A percentile compares a stretch with the other conserved stretches of the same genome.
Evolutionary conservation across 2,888 invertebrate genomes (phyloP).

Genomic region (Drosophila demipolita): DNA sequence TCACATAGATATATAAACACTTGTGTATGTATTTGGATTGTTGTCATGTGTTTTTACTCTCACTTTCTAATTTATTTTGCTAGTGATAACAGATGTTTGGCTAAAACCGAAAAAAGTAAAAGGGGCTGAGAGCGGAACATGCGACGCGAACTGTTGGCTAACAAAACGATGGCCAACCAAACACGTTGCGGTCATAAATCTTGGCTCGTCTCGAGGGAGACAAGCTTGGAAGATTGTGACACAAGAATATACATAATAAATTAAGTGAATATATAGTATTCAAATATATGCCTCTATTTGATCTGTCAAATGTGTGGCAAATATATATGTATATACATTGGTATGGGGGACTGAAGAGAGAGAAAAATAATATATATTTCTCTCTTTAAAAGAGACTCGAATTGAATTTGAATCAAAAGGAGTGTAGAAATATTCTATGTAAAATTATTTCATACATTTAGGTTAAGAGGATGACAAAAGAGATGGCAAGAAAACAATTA

Average conservation of each 20-base stretch:
- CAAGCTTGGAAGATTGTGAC: constrained; percentile 22
- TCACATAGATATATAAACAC: background rate
- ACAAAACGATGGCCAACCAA: constrained; percentile 17
- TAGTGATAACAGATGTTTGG: constrained; percentile 57
- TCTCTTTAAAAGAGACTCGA: background rate
- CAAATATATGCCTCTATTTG: constrained; percentile 29
- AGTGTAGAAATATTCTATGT: background rate
- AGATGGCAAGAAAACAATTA: constrained; percentile 46
- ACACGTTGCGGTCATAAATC: constrained; percentile 73
- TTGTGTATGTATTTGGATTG: constrained; percentile 27
- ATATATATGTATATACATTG: constrained; percentile 11
- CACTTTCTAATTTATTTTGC: constrained; percentile 45
- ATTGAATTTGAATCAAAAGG: background rate
- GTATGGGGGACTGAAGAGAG: background rate
- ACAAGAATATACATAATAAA: constrained; percentile 32
- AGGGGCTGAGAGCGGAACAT: constrained; percentile 28
- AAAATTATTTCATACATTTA: background rate
- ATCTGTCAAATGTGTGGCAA: constrained; percentile 21
- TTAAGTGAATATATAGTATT: constrained; percentile 12
- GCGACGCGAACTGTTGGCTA: constrained; percentile 40
- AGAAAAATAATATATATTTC: background rate
- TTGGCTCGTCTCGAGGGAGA: constrained; percentile 43
- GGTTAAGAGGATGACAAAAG: constrained; percentile 31
- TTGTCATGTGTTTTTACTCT: constrained; percentile 35
- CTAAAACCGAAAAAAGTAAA: background rate